Evolutionary conservation across 2,888 invertebrate species (phyloP), one percentile per base, ranked within the genome.

Genomic region (Macrophya alboannulata): DNA sequence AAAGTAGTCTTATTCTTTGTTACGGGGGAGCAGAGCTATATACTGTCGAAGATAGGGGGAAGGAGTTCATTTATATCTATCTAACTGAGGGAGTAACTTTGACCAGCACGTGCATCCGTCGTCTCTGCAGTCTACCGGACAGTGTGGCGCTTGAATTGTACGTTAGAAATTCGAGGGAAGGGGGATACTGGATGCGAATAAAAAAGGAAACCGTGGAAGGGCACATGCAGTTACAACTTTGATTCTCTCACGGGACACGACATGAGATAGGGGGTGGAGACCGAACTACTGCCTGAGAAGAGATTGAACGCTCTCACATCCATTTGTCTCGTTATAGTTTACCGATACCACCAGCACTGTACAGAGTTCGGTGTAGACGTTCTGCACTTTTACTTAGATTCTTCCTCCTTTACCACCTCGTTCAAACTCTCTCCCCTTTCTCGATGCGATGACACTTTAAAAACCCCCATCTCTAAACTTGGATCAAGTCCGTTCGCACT

Each of bases 271-370:
- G 72, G 48, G 25, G 71, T 43, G 81, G 51, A 77, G 68, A 55
- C 45, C 43, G 59, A 81, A 51, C 81, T 62, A 43, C 81, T 81
- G 31, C 43, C 81, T 81, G 81, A 81, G 62, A 51, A 81, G 81
- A 81, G 81, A 81, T 81, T 81, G 83, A 83, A 85, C 79, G 86
- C 88, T 90, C 90, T 89, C 89, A 91, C 90, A 91, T 91, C 91
- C 91, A 91, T 92, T 92, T 92, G 92, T 92, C 92, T 91, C 90
- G 90, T 92, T 92, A 92, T 90, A 91, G 90, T 92, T 92, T 92
- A 92, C 91, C 91, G 92, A 92, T 91, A 91, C 88, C 86, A 55
- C 0, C 65, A 37, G 68, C 37, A 77, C 77, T 62, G 62, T 51
- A 31, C 31, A 15, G 48, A 68, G 68, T 71, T 48, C 31, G 62